Evolutionary conservation across 2,113 vertebrate genomes (phyloP), one percentile per base, ranked within the genome.

Genomic region (Dascyllus trimaculatus): DNA sequence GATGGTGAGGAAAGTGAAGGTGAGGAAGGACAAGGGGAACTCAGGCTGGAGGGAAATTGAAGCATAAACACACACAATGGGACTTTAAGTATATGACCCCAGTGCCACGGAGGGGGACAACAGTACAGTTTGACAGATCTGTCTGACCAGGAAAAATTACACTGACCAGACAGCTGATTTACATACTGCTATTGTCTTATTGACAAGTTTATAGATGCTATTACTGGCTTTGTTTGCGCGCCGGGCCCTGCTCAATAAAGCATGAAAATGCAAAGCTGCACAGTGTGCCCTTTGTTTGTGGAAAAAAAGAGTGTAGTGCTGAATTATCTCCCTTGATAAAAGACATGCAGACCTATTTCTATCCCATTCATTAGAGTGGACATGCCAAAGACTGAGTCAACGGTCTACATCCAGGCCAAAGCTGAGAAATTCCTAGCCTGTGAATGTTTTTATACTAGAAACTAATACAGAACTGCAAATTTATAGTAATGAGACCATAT

Each of bases 201-300:
- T 62, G 75, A 63, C 75, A 76, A 13, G 62, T 88, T 85, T 85
- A 80, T 80, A 32, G 64, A 49, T 18, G 75, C 64, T 26, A 65
- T 66, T 25, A 71, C 51, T 10, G 38, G 59, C 78, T 82, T 89
- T 87, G 89, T 81, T 88, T 80, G 80, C 49, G 62, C 46, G 22
- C 40, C 25, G 46, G 64, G 53, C 70, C 3, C 65, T 84, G 91
- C 86, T 90, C 77, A 26, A 88, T 91, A 89, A 89, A 88, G 78
- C 85, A 49, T 87, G 80, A 85, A 88, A 81, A 87, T 76, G 75
- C 86, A 76, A 74, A 71, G 72, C 67, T 56, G 70, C 86, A 93
- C 89, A 93, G 61, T 82, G 86, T 71, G 45, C 54, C 81, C 88
- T 92, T 94, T 94, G 91, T 94, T 70, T 75, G 65, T n/a, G 74